phyloP scores from a whole-genome alignment of 2,113 vertebrate species.

The Tachycineta bicolor region DNA sequence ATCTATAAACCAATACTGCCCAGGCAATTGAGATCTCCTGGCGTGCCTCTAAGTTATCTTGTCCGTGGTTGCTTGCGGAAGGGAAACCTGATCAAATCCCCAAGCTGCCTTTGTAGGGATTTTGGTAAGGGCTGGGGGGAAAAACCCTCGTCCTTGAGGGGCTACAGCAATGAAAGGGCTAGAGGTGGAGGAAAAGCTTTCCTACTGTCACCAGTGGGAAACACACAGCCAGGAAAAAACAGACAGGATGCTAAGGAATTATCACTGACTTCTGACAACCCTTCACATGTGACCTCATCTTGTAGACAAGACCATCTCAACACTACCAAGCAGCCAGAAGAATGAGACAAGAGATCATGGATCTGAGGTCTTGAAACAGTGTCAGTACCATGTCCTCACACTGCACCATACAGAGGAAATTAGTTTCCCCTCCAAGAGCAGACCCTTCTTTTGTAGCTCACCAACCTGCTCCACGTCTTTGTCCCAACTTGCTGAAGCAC shows the following conservation, averaged over 20 bases:
- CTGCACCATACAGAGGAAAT: fast-evolving
- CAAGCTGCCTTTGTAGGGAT: background rate
- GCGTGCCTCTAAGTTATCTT: background rate
- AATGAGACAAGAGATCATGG: background rate
- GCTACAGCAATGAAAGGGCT: background rate
- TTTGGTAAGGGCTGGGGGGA: background rate
- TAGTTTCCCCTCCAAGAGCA: background rate
- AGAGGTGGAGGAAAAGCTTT: background rate
- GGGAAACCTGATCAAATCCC: background rate
- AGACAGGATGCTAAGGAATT: background rate
- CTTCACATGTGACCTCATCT: background rate
- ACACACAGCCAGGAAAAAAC: background rate
- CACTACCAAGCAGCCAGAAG: background rate
- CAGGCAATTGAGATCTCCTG: background rate
- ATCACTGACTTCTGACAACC: background rate
- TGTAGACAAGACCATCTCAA: background rate
- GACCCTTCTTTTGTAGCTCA: background rate
- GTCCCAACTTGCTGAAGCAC: background rate
- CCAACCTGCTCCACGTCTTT: background rate
- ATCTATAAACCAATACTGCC: background rate
- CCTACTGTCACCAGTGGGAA: background rate
- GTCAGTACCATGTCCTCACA: background rate
- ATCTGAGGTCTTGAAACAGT: background rate
- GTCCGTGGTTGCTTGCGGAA: background rate
- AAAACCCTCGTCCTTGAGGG: background rate